A percentile compares a stretch with the other conserved stretches of the same genome.
Evolutionary conservation across 2,888 invertebrate species (phyloP).

Genomic region (Acrobasis repandana): DNA sequence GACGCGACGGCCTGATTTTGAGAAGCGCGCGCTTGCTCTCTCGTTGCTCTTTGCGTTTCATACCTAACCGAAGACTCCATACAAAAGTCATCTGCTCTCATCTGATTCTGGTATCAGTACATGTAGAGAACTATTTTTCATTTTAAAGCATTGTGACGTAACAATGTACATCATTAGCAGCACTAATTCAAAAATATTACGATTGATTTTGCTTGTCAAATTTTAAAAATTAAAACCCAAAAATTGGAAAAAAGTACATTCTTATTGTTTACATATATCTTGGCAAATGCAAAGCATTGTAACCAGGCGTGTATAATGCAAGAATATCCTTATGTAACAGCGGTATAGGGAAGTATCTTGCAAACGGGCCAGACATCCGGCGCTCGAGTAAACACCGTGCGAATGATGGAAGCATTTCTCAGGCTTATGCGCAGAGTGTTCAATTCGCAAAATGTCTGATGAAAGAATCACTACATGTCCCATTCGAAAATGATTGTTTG

Average conservation of each 20-base stretch:
- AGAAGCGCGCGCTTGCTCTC: too few species aligned
- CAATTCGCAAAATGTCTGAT: too few species aligned
- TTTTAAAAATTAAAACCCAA: slow-evolving; percentile 38
- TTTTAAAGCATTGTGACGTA: neutral
- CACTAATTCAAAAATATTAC: slow-evolving; percentile 30
- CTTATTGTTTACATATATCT: slow-evolving; percentile 54
- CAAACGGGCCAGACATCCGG: slow-evolving; percentile 45
- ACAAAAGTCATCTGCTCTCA: too few species aligned
- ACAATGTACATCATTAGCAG: slow-evolving; percentile 32
- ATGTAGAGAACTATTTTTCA: neutral
- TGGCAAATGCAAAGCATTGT: slow-evolving; percentile 79
- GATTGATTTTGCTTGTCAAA: slow-evolving; percentile 37
- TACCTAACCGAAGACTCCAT: too few species aligned
- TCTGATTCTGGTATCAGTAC: too few species aligned
- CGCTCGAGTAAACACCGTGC: slow-evolving; percentile 63
- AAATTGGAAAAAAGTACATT: slow-evolving; percentile 37
- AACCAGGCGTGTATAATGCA: slow-evolving; percentile 75
- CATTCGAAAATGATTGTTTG: too few species aligned
- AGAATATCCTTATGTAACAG: slow-evolving; percentile 41
- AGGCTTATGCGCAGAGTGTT: too few species aligned
- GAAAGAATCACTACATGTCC: too few species aligned
- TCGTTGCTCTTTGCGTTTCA: too few species aligned
- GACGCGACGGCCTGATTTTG: too few species aligned
- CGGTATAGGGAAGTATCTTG: slow-evolving; percentile 49
- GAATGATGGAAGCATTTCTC: slow-evolving; percentile 34